Conservation (phyloP, 2,888 invertebrate genomes). For the Podotricha telesiphe region DNA sequence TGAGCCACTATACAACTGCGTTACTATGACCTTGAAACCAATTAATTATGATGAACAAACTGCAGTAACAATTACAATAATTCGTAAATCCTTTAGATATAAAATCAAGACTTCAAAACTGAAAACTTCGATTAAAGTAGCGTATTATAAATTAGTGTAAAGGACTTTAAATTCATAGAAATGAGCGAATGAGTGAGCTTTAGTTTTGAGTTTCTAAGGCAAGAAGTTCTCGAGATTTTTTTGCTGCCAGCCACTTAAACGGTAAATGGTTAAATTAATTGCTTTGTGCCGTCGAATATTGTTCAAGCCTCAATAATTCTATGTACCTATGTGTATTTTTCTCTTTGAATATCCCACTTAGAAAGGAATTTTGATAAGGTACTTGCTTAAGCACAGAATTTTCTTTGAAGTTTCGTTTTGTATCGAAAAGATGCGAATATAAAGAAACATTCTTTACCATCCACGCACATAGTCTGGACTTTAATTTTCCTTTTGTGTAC, state of each 20-base stretch:
- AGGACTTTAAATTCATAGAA: neutral
- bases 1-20: no score
- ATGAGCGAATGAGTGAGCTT: slow-evolving; percentile 9
- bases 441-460: neutral
- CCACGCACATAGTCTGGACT: neutral
- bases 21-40: no score
- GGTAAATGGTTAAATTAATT: slow-evolving; percentile 3
- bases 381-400: neutral
- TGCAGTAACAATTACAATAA: no score
- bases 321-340: neutral
- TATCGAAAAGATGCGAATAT: neutral
- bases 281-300: no score
- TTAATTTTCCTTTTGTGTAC: slow-evolving; percentile 7
- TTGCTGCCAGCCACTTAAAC: neutral
- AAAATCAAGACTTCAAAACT: no score
- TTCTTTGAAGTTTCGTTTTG: neutral
- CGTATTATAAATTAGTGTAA: neutral
- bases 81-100: no score
- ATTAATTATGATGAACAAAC: no score
- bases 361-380: neutral
- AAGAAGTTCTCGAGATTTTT: neutral
- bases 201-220: neutral
- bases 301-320: no score
- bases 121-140: neutral
- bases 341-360: neutral